Conservation (phyloP, 2,113 vertebrate genomes). For the Cettia cetti region DNA sequence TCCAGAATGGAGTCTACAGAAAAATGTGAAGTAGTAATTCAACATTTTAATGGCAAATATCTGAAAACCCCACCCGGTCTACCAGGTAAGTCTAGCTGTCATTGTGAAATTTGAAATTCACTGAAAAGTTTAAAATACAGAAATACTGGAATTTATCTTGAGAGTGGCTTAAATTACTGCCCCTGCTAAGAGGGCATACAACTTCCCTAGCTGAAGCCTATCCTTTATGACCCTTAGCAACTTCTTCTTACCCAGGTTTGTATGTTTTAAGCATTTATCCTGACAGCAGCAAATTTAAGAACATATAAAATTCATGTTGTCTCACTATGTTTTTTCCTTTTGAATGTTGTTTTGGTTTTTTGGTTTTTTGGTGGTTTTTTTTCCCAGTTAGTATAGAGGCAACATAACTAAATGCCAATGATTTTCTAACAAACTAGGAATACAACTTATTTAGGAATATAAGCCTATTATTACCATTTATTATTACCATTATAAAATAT, state of each 20-base stretch:
- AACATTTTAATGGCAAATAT: conserved; percentile 88
- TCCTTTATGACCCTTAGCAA: neutral
- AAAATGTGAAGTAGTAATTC: conserved; percentile 89
- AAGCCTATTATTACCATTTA: no score
- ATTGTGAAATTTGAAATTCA: neutral
- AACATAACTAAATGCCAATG: neutral
- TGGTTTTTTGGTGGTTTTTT: neutral
- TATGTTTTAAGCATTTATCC: neutral
- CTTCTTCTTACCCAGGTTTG: neutral
- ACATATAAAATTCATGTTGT: neutral
- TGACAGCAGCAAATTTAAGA: neutral
- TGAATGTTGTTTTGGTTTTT: neutral
- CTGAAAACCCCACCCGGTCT: conserved; percentile 86
- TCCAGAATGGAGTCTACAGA: conserved; percentile 86
- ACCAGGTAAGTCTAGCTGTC: conserved; percentile 75
- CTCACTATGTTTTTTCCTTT: neutral
- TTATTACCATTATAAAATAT: neutral
- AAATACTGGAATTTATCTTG: neutral
- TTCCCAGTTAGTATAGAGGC: neutral
- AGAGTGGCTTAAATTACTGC: neutral
- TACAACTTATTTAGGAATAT: neutral
- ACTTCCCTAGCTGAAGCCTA: neutral
- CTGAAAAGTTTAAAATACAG: neutral
- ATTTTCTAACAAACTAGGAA: neutral
- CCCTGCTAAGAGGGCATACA: neutral